phyloP scores from a whole-genome alignment of 2,113 vertebrate genomes.

The Poeciliopsis retropinna region DNA sequence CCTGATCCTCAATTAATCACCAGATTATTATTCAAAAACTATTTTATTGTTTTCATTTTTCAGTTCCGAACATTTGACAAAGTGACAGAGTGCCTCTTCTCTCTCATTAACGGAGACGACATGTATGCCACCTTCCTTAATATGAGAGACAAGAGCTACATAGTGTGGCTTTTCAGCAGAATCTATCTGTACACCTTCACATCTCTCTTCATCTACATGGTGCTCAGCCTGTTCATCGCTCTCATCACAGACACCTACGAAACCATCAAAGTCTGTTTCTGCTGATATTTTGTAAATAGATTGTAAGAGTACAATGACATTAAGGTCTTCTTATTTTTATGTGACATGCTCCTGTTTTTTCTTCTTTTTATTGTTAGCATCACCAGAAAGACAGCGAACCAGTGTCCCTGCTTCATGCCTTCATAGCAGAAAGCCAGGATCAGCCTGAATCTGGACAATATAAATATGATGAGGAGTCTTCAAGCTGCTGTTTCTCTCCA shows the following conservation, averaged over 20 bases:
- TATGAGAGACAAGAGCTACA: constrained; percentile 87
- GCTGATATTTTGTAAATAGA: not conserved
- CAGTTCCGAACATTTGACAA: constrained; percentile 92
- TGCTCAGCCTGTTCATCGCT: constrained; percentile 95
- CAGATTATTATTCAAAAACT: not conserved
- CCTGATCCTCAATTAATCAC: not conserved
- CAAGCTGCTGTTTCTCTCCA: constrained; percentile 73
- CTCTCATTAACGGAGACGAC: constrained; percentile 93
- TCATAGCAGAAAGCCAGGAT: constrained; percentile 89
- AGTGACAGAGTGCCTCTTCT: constrained; percentile 93
- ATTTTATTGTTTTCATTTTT: constrained; percentile 3
- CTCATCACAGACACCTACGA: constrained; percentile 94
- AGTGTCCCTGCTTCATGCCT: constrained; percentile 85
- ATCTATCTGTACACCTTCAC: constrained; percentile 95
- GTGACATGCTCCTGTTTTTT: not conserved
- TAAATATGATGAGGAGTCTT: constrained; percentile 78
- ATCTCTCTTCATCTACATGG: constrained; percentile 95
- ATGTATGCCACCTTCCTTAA: constrained; percentile 92
- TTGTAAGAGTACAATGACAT: not conserved
- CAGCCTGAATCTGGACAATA: constrained; percentile 86
- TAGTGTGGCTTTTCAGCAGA: constrained; percentile 95
- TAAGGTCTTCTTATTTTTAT: not conserved
- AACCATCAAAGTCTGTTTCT: constrained; percentile 89
- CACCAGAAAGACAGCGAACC: constrained; percentile 86
- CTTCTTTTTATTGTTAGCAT: constrained; percentile 76